Percentiles rank a stretch among this genome's conserved stretches.
phyloP scores from a whole-genome alignment of 2,797 vertebrate genomes.

The Hydrophis major region DNA sequence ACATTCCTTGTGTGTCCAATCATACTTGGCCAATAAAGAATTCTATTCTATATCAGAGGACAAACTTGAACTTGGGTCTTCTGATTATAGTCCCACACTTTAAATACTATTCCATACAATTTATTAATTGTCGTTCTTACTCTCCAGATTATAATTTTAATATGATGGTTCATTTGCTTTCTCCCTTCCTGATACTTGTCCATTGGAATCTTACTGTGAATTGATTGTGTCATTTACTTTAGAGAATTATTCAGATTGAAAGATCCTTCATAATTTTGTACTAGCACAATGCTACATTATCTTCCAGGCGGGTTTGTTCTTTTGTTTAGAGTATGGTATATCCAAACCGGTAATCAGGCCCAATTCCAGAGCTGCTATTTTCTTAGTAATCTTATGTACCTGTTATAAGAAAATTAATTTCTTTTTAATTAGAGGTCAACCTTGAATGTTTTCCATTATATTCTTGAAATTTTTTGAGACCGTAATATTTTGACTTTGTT shows the following conservation, averaged over 20 bases:
- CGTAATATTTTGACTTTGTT: neutral
- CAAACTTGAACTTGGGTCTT: neutral
- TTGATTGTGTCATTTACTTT: neutral
- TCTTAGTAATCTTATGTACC: neutral
- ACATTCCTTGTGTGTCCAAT: too few species aligned
- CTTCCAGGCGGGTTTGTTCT: neutral
- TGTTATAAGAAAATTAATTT: neutral
- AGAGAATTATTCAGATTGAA: neutral
- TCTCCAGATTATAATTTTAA: neutral
- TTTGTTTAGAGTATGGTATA: too few species aligned
- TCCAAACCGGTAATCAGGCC: too few species aligned
- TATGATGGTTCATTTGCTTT: neutral
- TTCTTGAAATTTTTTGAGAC: neutral
- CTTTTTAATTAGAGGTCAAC: neutral
- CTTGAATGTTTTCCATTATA: neutral
- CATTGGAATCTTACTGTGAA: neutral
- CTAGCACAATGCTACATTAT: neutral
- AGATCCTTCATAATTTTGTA: neutral
- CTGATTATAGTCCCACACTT: neutral
- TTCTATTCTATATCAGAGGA: neutral
- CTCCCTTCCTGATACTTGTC: neutral
- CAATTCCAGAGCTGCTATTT: neutral
- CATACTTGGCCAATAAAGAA: too few species aligned
- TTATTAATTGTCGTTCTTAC: neutral
- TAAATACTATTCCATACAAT: neutral